Evolutionary conservation across 2,797 vertebrate genomes (phyloP), one percentile per base, ranked within the genome.

Genomic region (Dallia pectoralis): DNA sequence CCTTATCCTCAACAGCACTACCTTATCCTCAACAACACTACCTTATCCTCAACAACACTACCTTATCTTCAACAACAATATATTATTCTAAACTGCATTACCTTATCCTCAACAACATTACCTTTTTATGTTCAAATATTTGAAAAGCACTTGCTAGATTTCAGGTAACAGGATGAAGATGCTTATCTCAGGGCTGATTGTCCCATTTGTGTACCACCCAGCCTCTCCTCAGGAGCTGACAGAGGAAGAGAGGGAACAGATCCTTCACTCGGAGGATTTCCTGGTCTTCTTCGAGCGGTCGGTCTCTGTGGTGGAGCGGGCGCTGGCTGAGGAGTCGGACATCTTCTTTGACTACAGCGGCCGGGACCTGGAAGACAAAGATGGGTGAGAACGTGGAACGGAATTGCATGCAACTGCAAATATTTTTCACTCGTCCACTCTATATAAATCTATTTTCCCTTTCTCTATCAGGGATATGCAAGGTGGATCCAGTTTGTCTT

Each of bases 281-380:
- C 90, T 95, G 80, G 92, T 94, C 77, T 96, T 96, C 87, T 95
- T 96, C 73, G 93, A 95, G 84, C 92, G 92, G 36, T 95, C 94
- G 67, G 93, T 95, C 75, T 91, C 94, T 27, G 92, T 96, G 47
- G 93, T 96, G 78, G 95, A 96, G 78, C 83, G 94, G 81, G 94
- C 93, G 0, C 83, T 96, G 80, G 94, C 95, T 3, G 95, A 95
- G 86, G 95, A 96, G 76, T 91, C 93, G 0, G 93, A 96, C 83
- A 95, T 96, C 89, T 95, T 96, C 90, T 95, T 96, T 81, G 95
- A 96, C 89, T 96, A 96, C 84, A 94, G 95, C 1, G 95, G 95
- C 53, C 89, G 94, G 77, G 94, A 95, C 0, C 87, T 94, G 72
- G 94, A 95, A 74, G 94, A 96, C 73, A 95, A 95, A 88, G 94